phyloP scores from a whole-genome alignment of 1,140 invertebrate species.

The Pachypsylla venusta region DNA sequence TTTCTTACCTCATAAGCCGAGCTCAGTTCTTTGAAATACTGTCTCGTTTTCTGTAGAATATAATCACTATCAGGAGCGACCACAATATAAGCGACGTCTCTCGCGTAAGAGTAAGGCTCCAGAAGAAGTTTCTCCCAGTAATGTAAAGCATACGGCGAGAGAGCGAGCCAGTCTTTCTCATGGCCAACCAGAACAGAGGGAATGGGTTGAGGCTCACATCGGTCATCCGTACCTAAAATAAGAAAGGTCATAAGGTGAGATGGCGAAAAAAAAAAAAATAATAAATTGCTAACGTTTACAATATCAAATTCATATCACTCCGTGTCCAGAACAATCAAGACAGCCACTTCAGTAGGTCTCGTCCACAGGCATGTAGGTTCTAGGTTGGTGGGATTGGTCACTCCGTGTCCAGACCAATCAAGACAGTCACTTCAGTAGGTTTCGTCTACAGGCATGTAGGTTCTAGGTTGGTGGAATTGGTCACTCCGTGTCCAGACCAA shows the following conservation, averaged over 20 bases:
- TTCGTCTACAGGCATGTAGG: too few species aligned
- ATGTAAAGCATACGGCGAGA: constrained; percentile 81
- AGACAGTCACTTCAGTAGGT: too few species aligned
- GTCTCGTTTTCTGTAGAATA: constrained; percentile 56
- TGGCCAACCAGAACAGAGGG: constrained; percentile 83
- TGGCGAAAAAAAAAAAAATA: too few species aligned
- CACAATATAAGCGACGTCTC: constrained; percentile 89
- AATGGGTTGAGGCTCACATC: constrained; percentile 92
- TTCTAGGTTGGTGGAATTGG: too few species aligned
- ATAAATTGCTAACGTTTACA: too few species aligned
- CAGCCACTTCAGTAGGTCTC: too few species aligned
- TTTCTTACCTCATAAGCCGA: constrained; percentile 70
- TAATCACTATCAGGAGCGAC: constrained; percentile 83
- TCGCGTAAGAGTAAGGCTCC: constrained; percentile 81
- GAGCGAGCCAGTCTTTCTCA: constrained; percentile 86
- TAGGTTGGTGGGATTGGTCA: too few species aligned
- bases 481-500: too few species aligned
- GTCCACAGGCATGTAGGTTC: too few species aligned
- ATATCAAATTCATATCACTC: too few species aligned
- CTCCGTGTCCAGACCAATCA: too few species aligned
- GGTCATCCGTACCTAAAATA: constrained; percentile 59
- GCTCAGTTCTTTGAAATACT: constrained; percentile 85
- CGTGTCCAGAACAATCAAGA: too few species aligned
- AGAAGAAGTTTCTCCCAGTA: constrained; percentile 90
- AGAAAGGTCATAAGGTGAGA: neutral